Evolutionary conservation across 2,113 vertebrate species (phyloP).

Genomic region (Crotalus tigris): DNA sequence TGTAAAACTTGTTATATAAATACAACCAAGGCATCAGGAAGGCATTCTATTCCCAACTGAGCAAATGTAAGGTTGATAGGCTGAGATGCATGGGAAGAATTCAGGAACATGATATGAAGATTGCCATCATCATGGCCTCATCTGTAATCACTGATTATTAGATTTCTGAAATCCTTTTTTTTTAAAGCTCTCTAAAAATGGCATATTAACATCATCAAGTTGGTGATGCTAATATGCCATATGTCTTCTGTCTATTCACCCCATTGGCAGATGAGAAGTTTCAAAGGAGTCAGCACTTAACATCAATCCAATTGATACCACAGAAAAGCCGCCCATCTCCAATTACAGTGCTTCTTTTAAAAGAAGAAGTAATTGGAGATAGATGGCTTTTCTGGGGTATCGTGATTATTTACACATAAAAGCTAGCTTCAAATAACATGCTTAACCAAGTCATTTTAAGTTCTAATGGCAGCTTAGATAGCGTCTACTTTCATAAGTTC

Average conservation of each 20-base stretch:
- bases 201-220: neutral
- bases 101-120: neutral
- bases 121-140: neutral
- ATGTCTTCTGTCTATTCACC: neutral
- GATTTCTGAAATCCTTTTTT: neutral
- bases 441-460: neutral
- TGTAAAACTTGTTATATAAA: neutral
- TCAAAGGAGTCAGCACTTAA: neutral
- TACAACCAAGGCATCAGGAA: neutral
- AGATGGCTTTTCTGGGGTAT: neutral
- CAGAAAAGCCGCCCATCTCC: neutral
- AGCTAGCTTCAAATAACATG: neutral
- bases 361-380: neutral
- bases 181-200: neutral
- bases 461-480: neutral
- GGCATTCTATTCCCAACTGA: neutral
- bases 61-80: neutral
- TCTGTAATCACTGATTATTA: neutral
- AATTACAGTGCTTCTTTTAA: neutral
- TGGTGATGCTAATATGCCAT: neutral
- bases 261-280: neutral
- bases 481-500: neutral
- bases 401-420: neutral
- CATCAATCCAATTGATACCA: neutral
- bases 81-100: neutral